Percentiles rank a stretch among this genome's conserved stretches.
These are phyloP conservation scores for Leucopternis melanops DNA, from an alignment of 2,113 vertebrate genomes.

Conservation along the genomic window DNA sequence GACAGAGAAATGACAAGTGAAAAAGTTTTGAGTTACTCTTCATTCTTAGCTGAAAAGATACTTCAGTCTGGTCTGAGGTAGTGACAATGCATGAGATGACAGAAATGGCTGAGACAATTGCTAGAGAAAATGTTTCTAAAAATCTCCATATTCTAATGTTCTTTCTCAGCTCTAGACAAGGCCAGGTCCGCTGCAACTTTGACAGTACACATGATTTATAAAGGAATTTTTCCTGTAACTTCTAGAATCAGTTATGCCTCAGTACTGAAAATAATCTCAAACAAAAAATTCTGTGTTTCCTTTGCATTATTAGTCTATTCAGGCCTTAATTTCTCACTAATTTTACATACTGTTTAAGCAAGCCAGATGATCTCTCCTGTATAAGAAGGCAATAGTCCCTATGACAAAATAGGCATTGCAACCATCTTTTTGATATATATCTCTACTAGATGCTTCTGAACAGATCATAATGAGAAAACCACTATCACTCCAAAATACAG, in stretches of 20 bases:
- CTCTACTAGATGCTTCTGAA: neutral
- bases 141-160: neutral
- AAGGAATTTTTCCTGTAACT: neutral
- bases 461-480: neutral
- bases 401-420: neutral
- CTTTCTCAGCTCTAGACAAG: neutral
- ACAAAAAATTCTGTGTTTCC: neutral
- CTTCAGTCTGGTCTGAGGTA: neutral
- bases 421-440: neutral
- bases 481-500: neutral
- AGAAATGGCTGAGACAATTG: neutral
- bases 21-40: neutral
- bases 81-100: neutral
- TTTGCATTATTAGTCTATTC: neutral
- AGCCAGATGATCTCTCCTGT: neutral
- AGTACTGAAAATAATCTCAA: neutral
- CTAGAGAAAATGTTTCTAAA: neutral
- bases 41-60: neutral
- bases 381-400: neutral
- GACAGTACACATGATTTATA: neutral
- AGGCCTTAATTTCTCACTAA: neutral
- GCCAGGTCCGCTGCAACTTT: neutral
- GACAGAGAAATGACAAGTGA: neutral
- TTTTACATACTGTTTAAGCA: neutral
- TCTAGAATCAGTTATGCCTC: neutral